Base-by-base conservation (phyloP, 2,888 invertebrate genomes). In the Microchrysa polita region DNA sequence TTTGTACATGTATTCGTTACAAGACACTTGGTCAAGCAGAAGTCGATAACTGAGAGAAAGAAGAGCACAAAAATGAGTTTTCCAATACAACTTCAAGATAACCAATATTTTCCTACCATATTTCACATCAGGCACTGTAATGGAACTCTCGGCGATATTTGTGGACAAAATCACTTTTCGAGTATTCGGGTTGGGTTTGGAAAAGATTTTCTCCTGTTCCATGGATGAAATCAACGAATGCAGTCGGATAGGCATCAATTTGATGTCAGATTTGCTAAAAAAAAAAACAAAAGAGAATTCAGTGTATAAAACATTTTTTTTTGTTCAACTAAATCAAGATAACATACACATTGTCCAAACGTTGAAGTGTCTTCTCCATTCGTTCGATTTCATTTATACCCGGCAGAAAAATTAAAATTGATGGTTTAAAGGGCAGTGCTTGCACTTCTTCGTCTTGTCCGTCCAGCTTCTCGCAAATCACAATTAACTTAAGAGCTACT, bases 71-170 rank as follows among this genome's bases (percentile, higher is more conserved):
- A n/a, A 7, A 34, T 34, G 27, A 34, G 2, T 34, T 27, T 44
- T 23, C n/a, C n/a, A 48, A 72, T 71, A 16, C 34, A 52, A 48
- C 27, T 5, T n/a, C 40, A 34, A 53, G 65, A 5, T 48, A 48
- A 53, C 20, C n/a, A 42, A 16, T 18, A 2, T 9, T 10, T 73
- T 52, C 59, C 52, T 75, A 80, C 81, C 81, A 84, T 93, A 96
- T 84, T 90, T 91, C 18, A 95, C 90, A 82, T 96, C 95, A 0
- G 94, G 91, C 7, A 96, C 94, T 0, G 96, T 96, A 78, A 96
- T 92, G 65, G 95, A 95, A 83, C 95, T 95, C 85, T 96, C 96
- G 0, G 96, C 95, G 77, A 96, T 95, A 83, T 96, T 96, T 7
- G 96, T 96, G 0, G 96, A 90, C 52, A 96, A 85, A 79, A 96